Percentiles rank a stretch among this genome's conserved stretches.
phyloP scores from a whole-genome alignment of 1,140 invertebrate species.

The Bombus picipes region DNA sequence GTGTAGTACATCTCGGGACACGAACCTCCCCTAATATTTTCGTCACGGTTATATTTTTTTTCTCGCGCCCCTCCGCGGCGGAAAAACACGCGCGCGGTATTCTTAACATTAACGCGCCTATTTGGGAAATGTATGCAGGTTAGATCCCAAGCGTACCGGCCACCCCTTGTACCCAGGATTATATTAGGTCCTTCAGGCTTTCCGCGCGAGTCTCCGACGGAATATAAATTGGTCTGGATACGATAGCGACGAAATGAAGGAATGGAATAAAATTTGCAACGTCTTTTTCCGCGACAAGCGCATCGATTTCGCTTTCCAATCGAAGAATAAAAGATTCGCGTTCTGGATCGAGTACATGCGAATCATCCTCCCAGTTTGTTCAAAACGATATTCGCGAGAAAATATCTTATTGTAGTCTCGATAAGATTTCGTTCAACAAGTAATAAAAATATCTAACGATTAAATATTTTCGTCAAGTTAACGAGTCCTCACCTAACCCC shows the following conservation, averaged over 20 bases:
- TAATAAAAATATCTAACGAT: background rate
- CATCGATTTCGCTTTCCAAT: conserved; percentile 18
- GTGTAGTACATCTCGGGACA: background rate
- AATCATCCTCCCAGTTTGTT: background rate
- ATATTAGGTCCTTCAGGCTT: conserved; percentile 71
- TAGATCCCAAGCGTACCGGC: conserved; percentile 61
- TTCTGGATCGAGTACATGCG: too few species aligned
- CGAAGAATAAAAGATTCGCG: background rate
- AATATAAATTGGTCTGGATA: conserved; percentile 74
- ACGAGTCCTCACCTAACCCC: too few species aligned
- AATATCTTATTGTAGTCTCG: background rate
- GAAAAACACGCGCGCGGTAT: conserved; percentile 59
- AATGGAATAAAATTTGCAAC: conserved; percentile 61
- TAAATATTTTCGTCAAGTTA: background rate
- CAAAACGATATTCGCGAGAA: background rate
- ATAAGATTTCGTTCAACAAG: background rate
- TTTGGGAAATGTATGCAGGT: conserved; percentile 72
- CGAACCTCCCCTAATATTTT: conserved; percentile 21
- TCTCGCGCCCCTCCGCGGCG: conserved; percentile 14
- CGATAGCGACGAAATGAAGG: conserved; percentile 67
- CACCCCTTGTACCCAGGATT: conserved; percentile 70
- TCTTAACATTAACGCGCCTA: conserved; percentile 70
- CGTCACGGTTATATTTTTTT: conserved; percentile 36
- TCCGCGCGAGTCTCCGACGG: conserved; percentile 60
- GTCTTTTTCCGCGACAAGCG: background rate